phyloP scores from a whole-genome alignment of 2,113 vertebrate genomes.

The Oriolus oriolus region DNA sequence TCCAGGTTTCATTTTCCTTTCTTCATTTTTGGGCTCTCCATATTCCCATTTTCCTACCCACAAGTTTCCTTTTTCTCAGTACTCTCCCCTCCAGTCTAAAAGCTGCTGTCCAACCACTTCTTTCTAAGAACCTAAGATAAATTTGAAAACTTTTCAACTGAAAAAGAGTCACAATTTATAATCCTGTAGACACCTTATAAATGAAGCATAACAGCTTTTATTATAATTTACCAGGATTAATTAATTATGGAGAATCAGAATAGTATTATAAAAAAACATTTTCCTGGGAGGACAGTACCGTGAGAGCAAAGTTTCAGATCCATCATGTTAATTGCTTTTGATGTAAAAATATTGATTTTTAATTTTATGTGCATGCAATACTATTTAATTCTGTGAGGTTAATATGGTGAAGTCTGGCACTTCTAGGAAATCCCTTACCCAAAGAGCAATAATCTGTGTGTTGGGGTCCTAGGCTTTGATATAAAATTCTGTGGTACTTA shows the following conservation, averaged over 20 bases:
- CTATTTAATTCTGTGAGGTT: neutral
- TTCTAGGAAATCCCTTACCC: neutral
- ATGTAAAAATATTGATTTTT: neutral
- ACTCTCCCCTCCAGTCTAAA: neutral
- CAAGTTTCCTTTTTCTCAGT: neutral
- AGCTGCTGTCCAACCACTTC: neutral
- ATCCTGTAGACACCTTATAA: neutral
- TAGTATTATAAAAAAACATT: neutral
- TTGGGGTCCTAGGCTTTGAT: neutral
- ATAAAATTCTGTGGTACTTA: neutral
- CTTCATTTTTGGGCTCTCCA: fast-evolving
- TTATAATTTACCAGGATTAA: neutral
- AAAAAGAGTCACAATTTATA: neutral
- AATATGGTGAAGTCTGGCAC: neutral
- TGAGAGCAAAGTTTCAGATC: neutral
- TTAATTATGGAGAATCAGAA: neutral
- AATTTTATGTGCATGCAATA: neutral
- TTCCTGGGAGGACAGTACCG: neutral
- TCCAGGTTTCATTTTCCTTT: neutral
- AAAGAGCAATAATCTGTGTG: neutral
- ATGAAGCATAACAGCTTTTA: neutral
- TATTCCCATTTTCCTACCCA: neutral
- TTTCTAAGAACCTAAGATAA: neutral
- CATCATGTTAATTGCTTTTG: neutral
- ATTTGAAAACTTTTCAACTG: neutral